Conservation (phyloP, 2,797 vertebrate genomes). For the Petrocephalus schoutedeni region DNA sequence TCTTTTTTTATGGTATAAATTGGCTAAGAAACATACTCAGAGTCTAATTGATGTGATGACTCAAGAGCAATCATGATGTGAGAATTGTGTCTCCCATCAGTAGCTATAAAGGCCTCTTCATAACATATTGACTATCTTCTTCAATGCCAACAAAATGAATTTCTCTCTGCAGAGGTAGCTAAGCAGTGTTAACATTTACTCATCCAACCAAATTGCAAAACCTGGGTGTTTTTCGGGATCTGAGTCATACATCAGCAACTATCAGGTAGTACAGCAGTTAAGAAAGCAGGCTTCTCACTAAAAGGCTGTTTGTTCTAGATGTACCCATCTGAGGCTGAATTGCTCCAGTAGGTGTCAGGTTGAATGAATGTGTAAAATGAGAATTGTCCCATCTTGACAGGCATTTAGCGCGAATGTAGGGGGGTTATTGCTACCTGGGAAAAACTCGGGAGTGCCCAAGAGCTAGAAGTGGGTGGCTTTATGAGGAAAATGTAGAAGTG, state of each 20-base stretch:
- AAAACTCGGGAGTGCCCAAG: neutral
- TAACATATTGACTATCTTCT: neutral
- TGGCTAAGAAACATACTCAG: neutral
- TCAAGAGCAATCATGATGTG: neutral
- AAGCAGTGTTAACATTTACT: neutral
- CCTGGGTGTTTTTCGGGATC: neutral
- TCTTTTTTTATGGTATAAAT: neutral
- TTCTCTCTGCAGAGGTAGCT: neutral
- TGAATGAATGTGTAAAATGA: conserved; percentile 2
- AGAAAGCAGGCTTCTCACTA: neutral
- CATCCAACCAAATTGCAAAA: neutral
- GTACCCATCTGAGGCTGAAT: neutral
- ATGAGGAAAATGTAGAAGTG: neutral
- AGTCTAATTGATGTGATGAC: neutral
- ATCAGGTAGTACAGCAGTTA: neutral
- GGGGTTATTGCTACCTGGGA: neutral
- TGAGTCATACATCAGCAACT: neutral
- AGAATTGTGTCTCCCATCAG: neutral
- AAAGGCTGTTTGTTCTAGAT: neutral
- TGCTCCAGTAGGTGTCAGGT: neutral
- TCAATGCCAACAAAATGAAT: neutral
- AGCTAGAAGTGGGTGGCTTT: neutral
- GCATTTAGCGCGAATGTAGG: neutral
- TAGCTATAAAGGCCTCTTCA: neutral
- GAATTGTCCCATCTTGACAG: neutral